Percentiles rank a stretch among this genome's conserved stretches.
Evolutionary conservation across 2,888 invertebrate species (phyloP).

Genomic region (Hypena proboscidalis): DNA sequence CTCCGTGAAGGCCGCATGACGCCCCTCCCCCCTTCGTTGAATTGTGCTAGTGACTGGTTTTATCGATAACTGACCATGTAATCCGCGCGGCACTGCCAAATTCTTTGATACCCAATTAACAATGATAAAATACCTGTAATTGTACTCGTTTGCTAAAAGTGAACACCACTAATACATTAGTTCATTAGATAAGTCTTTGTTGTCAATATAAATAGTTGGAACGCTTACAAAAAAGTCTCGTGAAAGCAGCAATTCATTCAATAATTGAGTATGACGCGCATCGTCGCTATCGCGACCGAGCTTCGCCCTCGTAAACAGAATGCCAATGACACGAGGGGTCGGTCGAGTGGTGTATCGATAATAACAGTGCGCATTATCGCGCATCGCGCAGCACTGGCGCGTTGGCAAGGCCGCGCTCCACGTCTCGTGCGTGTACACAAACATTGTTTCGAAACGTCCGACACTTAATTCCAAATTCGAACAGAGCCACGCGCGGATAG

Average conservation of each 20-base stretch:
- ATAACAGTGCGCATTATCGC: conserved; percentile 62
- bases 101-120: conserved; percentile 22
- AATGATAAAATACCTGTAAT: conserved; percentile 20
- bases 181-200: conserved; percentile 13
- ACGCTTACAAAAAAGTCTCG: conserved; percentile 21
- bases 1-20: conserved; percentile 79
- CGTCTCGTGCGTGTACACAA: conserved; percentile 58
- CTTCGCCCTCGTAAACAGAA: conserved; percentile 75
- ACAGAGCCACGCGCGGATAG: conserved; percentile 32
- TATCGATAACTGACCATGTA: conserved; percentile 63
- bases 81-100: conserved; percentile 32
- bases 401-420: conserved; percentile 76
- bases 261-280: conserved; percentile 53
- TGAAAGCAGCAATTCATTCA: conserved; percentile 51
- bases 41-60: conserved; percentile 60
- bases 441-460: conserved; percentile 58
- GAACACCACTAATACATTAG: conserved; percentile 7
- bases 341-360: conserved; percentile 75
- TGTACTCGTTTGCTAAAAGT: conserved; percentile 17
- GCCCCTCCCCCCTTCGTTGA: conserved; percentile 60
- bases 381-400: conserved; percentile 74
- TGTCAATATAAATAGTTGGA: conserved; percentile 30
- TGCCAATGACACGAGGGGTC: conserved; percentile 81
- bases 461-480: conserved; percentile 59
- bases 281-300: conserved; percentile 65